phyloP scores from a whole-genome alignment of 2,797 vertebrate genomes.

The Antrozous pallidus region DNA sequence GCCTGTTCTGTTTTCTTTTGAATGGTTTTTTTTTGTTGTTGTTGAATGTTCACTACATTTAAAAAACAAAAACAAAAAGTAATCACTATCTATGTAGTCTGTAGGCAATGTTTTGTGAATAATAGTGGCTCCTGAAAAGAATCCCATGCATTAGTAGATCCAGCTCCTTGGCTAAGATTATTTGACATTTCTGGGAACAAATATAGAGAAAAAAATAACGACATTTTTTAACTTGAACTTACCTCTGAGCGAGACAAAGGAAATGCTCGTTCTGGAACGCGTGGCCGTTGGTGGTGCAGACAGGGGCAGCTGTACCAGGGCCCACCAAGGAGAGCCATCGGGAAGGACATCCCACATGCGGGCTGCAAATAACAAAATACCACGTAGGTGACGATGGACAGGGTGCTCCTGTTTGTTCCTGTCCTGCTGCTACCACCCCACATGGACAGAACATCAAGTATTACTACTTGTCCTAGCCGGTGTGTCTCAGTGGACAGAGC shows the following conservation, averaged over 20 bases:
- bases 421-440: neutral
- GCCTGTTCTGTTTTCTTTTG: neutral
- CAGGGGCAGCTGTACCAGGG: neutral
- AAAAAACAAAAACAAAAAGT: no score
- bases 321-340: accelerated
- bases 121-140: neutral
- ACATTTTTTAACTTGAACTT: slow-evolving; percentile 40
- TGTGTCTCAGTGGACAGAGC: no score
- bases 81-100: neutral
- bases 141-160: neutral
- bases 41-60: neutral
- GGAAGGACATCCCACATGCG: slow-evolving; percentile 34
- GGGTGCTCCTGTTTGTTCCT: neutral
- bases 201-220: neutral
- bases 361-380: neutral
- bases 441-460: neutral
- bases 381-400: no score
- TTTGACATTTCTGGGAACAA: slow-evolving; percentile 11
- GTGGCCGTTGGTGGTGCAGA: slow-evolving; percentile 13
- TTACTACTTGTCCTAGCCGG: no score
- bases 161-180: neutral
- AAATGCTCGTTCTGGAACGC: slow-evolving; percentile 62
- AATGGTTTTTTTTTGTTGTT: neutral
- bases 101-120: neutral
- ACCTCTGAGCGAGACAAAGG: slow-evolving; percentile 42